phyloP scores from a whole-genome alignment of 2,888 invertebrate genomes.

The Tachystola acroxantha region DNA sequence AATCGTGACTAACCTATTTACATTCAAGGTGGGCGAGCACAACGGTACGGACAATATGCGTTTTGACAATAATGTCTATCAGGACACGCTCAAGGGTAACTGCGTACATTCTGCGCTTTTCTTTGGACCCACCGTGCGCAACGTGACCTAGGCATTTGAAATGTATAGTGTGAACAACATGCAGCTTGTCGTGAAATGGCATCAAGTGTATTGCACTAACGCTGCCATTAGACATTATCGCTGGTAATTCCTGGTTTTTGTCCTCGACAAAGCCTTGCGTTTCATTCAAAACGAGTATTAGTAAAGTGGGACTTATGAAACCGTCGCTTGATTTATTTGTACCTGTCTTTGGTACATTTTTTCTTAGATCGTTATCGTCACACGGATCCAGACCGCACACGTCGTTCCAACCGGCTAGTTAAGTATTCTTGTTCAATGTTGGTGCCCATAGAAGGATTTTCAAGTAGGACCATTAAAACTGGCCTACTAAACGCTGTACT shows the following conservation, averaged over 20 bases:
- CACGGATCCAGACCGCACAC: conserved; percentile 34
- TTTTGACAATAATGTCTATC: conserved; percentile 48
- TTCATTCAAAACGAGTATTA: background rate
- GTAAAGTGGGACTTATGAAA: background rate
- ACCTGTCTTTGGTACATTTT: conserved; percentile 22
- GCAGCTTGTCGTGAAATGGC: conserved; percentile 34
- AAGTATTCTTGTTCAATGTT: background rate
- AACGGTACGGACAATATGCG: conserved; percentile 31
- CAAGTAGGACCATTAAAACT: conserved; percentile 12
- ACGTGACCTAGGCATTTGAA: conserved; percentile 64
- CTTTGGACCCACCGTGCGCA: conserved; percentile 30
- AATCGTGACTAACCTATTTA: conserved; percentile 60
- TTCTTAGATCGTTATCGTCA: conserved; percentile 30
- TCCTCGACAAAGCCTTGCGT: background rate
- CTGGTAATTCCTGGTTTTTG: conserved; percentile 4
- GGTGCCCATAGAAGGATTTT: background rate
- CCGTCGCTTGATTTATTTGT: background rate
- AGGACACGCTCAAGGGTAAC: conserved; percentile 54
- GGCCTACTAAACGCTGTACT: conserved; percentile 21
- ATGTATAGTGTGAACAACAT: conserved; percentile 21
- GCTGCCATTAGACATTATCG: conserved; percentile 1
- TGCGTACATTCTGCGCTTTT: conserved; percentile 27
- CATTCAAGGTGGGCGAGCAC: conserved; percentile 48
- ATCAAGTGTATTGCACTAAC: conserved; percentile 19
- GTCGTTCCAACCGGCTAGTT: conserved; percentile 9